These are phyloP conservation scores for Pristis pectinata DNA, from an alignment of 2,797 vertebrate genomes.

Conservation along the genomic window DNA sequence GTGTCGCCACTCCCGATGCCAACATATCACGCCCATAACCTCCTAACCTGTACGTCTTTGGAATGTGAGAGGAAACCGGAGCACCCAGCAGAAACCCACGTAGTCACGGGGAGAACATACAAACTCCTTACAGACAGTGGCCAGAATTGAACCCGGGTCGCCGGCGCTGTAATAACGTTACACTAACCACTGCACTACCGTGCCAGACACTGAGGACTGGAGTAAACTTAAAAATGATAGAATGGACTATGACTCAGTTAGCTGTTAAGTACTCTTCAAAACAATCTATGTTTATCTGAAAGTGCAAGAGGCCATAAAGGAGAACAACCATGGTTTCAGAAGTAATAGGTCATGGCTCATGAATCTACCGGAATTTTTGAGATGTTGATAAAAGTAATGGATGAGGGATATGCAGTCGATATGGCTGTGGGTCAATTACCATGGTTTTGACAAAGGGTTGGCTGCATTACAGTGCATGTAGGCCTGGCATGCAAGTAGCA, in stretches of 20 bases:
- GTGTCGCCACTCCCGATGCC: too few relatives aligned
- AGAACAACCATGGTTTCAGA: background rate
- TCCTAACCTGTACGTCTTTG: too few relatives aligned
- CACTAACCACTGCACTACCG: too few relatives aligned
- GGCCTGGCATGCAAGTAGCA: background rate
- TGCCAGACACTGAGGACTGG: background rate
- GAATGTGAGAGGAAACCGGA: too few relatives aligned
- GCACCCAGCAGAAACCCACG: too few relatives aligned
- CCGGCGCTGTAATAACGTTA: too few relatives aligned
- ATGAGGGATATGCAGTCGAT: background rate
- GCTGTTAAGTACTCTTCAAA: background rate
- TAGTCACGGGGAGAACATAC: too few relatives aligned
- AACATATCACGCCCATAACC: too few relatives aligned
- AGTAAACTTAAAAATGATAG: background rate
- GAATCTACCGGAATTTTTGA: slow-evolving; percentile 20
- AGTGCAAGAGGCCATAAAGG: background rate
- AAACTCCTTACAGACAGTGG: too few relatives aligned
- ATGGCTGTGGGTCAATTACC: background rate
- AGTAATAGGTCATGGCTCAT: slow-evolving; percentile 1
- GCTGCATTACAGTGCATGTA: background rate
- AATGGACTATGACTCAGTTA: background rate
- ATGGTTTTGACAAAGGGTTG: background rate
- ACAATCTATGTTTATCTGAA: background rate
- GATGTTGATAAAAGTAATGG: background rate
- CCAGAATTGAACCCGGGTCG: too few relatives aligned